These are phyloP conservation scores for Spea hammondii DNA, from an alignment of 2,797 vertebrate genomes.

Conservation along the genomic window DNA sequence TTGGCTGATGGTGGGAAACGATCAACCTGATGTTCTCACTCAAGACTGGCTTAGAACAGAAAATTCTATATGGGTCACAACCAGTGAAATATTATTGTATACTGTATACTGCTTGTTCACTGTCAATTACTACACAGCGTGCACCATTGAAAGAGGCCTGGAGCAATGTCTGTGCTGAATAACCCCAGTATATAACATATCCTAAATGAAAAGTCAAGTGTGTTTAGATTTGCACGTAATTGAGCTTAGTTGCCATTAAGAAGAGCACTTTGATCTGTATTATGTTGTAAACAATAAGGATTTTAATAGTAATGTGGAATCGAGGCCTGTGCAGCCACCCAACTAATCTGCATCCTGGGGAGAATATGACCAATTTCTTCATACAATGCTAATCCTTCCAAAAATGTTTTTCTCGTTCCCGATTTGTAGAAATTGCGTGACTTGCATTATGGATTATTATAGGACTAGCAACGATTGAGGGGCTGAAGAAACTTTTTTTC, in stretches of 20 bases:
- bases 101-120: too few relatives aligned
- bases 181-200: too few relatives aligned
- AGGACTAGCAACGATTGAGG: conserved; percentile 12
- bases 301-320: background rate
- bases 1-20: too few relatives aligned
- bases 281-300: background rate
- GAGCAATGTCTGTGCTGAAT: too few relatives aligned
- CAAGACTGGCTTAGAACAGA: too few relatives aligned
- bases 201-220: too few relatives aligned
- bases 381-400: conserved; percentile 30
- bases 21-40: too few relatives aligned
- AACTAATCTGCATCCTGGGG: background rate
- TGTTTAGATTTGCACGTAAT: background rate
- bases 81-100: too few relatives aligned
- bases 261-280: background rate
- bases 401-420: conserved; percentile 31
- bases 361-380: conserved; percentile 12
- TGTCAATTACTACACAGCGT: too few relatives aligned
- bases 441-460: conserved; percentile 48
- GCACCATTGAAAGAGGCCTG: too few relatives aligned
- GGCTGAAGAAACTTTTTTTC: conserved; percentile 26
- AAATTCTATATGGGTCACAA: too few relatives aligned
- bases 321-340: background rate
- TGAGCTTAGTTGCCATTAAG: background rate
- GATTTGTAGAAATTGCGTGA: conserved; percentile 44